A percentile compares a stretch with the other conserved stretches of the same genome.
Evolutionary conservation across 2,888 invertebrate species (phyloP).

Genomic region (Troides oblongomaculatus): DNA sequence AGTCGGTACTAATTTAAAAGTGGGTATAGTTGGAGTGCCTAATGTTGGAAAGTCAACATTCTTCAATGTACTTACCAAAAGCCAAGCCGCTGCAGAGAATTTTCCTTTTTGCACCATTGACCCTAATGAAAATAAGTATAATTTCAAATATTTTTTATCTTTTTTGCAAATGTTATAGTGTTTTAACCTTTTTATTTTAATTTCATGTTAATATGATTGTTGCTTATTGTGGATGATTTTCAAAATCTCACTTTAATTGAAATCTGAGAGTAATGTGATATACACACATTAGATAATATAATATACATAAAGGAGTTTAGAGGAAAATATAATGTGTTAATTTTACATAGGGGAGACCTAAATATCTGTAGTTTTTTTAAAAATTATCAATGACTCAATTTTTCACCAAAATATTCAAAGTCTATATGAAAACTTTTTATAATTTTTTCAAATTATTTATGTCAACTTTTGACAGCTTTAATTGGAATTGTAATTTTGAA

Average conservation of each 20-base stretch:
- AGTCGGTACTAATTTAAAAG: conserved; percentile 96
- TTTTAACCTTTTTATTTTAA: neutral
- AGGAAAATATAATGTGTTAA: too few relatives aligned
- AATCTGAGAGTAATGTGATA: too few relatives aligned
- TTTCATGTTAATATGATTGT: neutral
- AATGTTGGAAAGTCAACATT: conserved; percentile 99
- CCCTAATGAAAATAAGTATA: conserved; percentile 99
- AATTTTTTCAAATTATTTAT: conserved; percentile 3
- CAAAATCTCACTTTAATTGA: too few relatives aligned
- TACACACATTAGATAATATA: too few relatives aligned
- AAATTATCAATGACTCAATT: neutral
- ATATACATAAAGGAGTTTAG: too few relatives aligned
- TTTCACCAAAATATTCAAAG: neutral
- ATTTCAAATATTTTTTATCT: neutral
- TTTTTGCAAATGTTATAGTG: neutral
- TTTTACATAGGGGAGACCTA: too few relatives aligned
- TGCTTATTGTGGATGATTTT: too few relatives aligned
- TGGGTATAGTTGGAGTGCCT: conserved; percentile 97
- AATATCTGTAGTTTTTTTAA: neutral
- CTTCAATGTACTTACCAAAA: conserved; percentile 99
- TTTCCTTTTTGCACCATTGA: conserved; percentile 99
- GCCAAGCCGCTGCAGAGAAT: conserved; percentile 98
- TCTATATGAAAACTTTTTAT: neutral
- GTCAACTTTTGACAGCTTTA: conserved; percentile 21
- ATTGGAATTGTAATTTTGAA: neutral